Conservation (phyloP, 2,113 vertebrate genomes). For the Notechis scutatus region DNA sequence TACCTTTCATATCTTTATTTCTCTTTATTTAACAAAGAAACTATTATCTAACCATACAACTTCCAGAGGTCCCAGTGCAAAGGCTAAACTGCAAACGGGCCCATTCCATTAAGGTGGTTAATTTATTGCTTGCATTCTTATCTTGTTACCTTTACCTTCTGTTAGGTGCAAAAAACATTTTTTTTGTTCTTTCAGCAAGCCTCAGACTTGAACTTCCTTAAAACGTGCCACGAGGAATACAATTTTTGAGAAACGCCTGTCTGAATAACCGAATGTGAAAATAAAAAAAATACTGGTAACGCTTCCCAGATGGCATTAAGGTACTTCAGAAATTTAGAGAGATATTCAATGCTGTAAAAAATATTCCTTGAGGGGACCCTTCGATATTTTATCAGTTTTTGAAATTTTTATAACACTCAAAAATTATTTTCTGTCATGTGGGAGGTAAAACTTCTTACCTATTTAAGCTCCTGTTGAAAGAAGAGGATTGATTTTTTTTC, state of each 20-base stretch:
- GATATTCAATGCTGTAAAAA: background rate
- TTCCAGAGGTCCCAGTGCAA: background rate
- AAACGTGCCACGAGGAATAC: background rate
- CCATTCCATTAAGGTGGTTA: background rate
- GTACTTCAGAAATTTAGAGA: background rate
- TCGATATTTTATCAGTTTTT: background rate
- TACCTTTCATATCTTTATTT: background rate
- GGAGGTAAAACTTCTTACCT: background rate
- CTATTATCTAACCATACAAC: background rate
- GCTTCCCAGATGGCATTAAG: background rate
- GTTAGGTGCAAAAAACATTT: background rate
- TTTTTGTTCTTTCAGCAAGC: background rate
- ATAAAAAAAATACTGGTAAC: background rate
- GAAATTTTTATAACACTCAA: background rate
- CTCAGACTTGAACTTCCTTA: background rate
- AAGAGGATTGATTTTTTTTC: background rate
- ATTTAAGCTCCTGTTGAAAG: background rate
- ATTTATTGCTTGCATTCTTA: background rate
- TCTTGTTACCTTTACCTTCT: background rate
- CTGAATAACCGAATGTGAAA: background rate
- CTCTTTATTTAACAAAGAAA: background rate
- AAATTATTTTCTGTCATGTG: background rate
- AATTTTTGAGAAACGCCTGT: background rate
- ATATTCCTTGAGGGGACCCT: background rate
- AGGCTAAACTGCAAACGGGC: background rate